Evolutionary conservation across 2,113 vertebrate genomes (phyloP), one percentile per base, ranked within the genome.

Genomic region (Pseudolaguvia tuberculata): DNA sequence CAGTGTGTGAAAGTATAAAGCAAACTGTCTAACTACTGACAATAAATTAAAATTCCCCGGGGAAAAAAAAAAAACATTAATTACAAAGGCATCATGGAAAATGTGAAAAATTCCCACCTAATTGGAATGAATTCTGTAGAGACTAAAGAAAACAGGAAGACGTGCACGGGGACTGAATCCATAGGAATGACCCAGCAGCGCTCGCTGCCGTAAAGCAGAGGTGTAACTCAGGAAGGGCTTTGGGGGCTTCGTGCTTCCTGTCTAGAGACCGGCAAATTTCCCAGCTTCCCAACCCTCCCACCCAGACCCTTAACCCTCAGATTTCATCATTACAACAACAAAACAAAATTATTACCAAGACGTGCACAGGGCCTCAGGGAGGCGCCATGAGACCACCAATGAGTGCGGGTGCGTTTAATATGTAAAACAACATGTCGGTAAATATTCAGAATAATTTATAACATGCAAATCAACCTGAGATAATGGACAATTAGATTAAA

Each of bases 251-350:
- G 61, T 27, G 58, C 15, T 65, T 72, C 66, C 58, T 52, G 73
- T 58, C 73, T 72, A 42, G 73, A 81, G 73, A 76, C 29, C 8
- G 18, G n/a, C 31, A 63, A 71, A 65, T 48, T 48, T 70, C 80
- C 78, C 73, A 29, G 57, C 18, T 67, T 69, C 78, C 71, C 80
- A 79, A 74, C 57, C 42, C 70, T 72, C 73, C 48, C 67, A 51
- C 53, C 76, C 25, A 80, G 53, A 72, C 81, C 48, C 79, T 66
- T 78, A 83, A 78, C 78, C 82, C n/a, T 73, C 76, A 84, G 76
- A 82, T 84, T 86, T 82, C 85, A 84, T 83, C 85, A 84, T 84
- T 86, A 83, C 83, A 57, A 80, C 80, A 83, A 81, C 83, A 83
- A 81, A 84, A 86, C 82, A 86, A 82, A 83, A 84, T 80, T 79